Conservation (phyloP, 2,797 vertebrate species). For the Myioborus miniatus region DNA sequence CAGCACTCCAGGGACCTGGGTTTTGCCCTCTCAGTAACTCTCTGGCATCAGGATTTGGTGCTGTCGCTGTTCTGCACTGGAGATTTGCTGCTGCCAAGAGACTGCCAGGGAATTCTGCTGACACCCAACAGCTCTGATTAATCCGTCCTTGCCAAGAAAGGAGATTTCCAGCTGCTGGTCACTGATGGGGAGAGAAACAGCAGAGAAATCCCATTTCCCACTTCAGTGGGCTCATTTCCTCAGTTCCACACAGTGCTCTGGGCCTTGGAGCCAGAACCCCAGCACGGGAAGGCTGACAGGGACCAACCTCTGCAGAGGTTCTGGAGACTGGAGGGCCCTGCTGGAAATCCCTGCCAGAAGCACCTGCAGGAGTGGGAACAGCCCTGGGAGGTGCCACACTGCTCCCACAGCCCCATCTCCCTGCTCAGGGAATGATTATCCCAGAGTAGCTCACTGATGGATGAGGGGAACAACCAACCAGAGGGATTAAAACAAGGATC, state of each 20-base stretch:
- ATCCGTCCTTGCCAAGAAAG: background rate
- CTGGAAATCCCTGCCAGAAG: background rate
- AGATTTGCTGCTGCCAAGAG: background rate
- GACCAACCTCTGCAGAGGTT: background rate
- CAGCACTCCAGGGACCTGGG: background rate
- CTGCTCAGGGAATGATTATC: background rate
- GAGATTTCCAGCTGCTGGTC: background rate
- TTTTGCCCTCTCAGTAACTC: background rate
- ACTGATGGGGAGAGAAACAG: background rate
- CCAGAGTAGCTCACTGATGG: background rate
- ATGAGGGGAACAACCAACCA: background rate
- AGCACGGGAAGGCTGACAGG: rapidly evolving
- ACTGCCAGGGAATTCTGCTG: background rate
- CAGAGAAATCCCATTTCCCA: constrained; percentile 32
- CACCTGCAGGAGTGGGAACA: background rate
- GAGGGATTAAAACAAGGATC: background rate
- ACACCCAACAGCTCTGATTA: background rate
- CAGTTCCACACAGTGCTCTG: background rate
- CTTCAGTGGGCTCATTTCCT: background rate
- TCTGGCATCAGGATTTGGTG: background rate
- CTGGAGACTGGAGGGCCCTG: background rate
- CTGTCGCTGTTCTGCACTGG: rapidly evolving
- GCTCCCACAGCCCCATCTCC: background rate
- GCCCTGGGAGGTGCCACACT: background rate
- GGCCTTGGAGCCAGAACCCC: background rate